Percentiles rank a stretch among this genome's conserved stretches.
These are phyloP conservation scores for Icerya purchasi DNA, from an alignment of 2,888 invertebrate species.

Conservation along the genomic window DNA sequence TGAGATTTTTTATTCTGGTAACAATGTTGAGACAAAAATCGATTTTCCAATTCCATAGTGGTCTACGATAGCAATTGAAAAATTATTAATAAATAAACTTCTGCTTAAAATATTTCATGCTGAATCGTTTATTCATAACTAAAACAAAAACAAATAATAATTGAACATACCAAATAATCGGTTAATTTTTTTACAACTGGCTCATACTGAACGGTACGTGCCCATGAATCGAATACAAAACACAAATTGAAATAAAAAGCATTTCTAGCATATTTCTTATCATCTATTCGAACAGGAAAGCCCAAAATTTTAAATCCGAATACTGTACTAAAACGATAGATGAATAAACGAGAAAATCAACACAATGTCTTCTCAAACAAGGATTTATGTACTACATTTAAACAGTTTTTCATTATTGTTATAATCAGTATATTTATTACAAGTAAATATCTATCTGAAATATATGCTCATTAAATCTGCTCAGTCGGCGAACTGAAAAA, in stretches of 20 bases:
- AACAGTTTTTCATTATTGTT: no score
- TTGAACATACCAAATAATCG: conserved; percentile 55
- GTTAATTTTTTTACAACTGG: conserved; percentile 83
- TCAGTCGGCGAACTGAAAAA: no score
- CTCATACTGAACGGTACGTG: conserved; percentile 79
- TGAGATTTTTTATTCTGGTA: conserved; percentile 40
- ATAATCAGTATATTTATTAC: no score
- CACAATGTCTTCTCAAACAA: no score
- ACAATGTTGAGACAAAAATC: conserved; percentile 50
- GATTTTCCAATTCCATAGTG: conserved; percentile 66
- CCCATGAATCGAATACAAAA: conserved; percentile 77
- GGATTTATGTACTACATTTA: no score
- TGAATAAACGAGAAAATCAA: no score
- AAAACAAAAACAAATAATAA: neutral
- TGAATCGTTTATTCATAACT: neutral
- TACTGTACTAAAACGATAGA: conserved; percentile 38
- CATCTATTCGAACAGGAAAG: conserved; percentile 74
- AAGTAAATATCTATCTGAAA: no score
- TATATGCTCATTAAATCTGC: no score
- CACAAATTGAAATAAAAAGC: conserved; percentile 89
- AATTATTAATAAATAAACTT: neutral
- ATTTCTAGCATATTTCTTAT: conserved; percentile 73
- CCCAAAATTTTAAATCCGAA: conserved; percentile 74
- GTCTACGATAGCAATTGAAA: conserved; percentile 28
- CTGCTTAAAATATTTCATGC: neutral